Percentiles rank a stretch among this genome's conserved stretches.
These are phyloP conservation scores for Scyliorhinus canicula DNA, from an alignment of 2,797 vertebrate genomes.

Conservation along the genomic window DNA sequence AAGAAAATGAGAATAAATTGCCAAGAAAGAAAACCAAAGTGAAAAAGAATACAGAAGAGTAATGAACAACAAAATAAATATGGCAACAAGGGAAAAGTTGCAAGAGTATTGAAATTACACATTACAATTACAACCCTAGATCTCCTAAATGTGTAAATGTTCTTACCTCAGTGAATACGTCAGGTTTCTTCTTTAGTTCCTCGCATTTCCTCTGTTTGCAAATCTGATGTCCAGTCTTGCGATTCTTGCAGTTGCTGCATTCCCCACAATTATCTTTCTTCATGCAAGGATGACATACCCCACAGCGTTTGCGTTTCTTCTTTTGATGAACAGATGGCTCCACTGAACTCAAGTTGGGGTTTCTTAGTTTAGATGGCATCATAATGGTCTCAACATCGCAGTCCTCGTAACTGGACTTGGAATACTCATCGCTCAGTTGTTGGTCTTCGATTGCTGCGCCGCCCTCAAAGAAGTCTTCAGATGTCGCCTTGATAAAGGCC, in stretches of 20 bases:
- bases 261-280: conserved; percentile 70
- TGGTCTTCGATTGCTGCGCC: not conserved
- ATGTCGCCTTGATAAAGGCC: not conserved
- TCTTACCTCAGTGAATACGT: not conserved
- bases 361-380: not conserved
- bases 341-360: conserved; percentile 33
- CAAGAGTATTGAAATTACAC: not conserved
- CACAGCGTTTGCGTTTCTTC: conserved; percentile 76
- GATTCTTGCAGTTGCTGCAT: conserved; percentile 76
- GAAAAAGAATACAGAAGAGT: not conserved
- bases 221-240: conserved; percentile 79
- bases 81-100: not conserved
- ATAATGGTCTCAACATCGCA: not conserved
- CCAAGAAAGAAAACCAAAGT: not conserved
- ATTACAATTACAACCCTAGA: not conserved
- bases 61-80: not conserved
- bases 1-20: not conserved
- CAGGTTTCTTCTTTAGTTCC: conserved; percentile 65
- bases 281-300: conserved; percentile 69
- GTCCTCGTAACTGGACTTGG: not conserved
- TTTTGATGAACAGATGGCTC: conserved; percentile 46
- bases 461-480: not conserved
- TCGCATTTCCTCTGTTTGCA: conserved; percentile 83
- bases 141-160: not conserved
- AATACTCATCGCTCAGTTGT: not conserved